Evolutionary conservation across 2,888 invertebrate species (phyloP).

Genomic region (Hydriomena furcata): DNA sequence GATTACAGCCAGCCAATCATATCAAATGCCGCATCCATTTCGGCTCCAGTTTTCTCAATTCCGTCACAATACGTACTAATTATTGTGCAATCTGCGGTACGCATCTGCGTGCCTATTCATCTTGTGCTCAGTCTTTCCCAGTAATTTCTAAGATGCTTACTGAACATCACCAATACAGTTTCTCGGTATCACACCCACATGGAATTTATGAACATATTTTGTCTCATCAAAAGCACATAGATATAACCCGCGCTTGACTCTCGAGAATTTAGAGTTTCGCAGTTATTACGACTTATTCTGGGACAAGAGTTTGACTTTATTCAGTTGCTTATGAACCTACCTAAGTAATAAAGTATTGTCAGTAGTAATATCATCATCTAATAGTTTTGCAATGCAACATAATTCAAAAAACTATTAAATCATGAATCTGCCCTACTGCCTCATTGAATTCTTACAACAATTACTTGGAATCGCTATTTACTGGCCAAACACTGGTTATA

Average conservation of each 20-base stretch:
- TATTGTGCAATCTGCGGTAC: slow-evolving; percentile 14
- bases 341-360: too few relatives aligned
- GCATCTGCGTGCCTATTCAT: slow-evolving; percentile 25
- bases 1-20: too few relatives aligned
- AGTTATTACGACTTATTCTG: too few relatives aligned
- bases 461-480: slow-evolving; percentile 17
- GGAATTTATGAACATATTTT: slow-evolving; percentile 8
- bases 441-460: slow-evolving; percentile 15
- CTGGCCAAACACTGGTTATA: slow-evolving; percentile 15
- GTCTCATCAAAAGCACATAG: slow-evolving; percentile 10
- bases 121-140: slow-evolving; percentile 21
- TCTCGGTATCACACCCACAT: slow-evolving; percentile 19
- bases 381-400: too few relatives aligned
- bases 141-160: slow-evolving; percentile 19
- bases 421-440: slow-evolving; percentile 3
- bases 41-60: not conserved
- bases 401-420: too few relatives aligned
- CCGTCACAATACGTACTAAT: slow-evolving; percentile 16
- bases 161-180: slow-evolving; percentile 19
- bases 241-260: too few relatives aligned
- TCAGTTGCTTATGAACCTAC: too few relatives aligned
- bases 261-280: too few relatives aligned
- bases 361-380: too few relatives aligned
- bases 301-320: not conserved
- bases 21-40: slow-evolving; percentile 1